Evolutionary conservation across 2,113 vertebrate genomes (phyloP).

Genomic region (Periophthalmus modestus): DNA sequence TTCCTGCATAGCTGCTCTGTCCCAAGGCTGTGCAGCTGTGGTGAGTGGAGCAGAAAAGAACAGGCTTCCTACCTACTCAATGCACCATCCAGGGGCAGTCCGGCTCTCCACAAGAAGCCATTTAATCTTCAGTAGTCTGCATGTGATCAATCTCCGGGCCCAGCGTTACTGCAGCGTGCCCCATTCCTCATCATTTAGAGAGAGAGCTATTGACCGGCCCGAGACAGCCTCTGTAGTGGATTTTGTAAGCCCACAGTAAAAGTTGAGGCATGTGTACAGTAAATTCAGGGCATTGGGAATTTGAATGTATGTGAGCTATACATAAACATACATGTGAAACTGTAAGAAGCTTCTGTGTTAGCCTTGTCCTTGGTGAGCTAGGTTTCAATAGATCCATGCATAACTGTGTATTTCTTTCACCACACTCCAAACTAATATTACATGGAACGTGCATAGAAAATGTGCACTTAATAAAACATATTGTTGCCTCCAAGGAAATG

Average conservation of each 20-base stretch:
- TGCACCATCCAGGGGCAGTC: conserved; percentile 50
- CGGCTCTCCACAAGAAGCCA: conserved; percentile 65
- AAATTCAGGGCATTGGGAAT: not conserved
- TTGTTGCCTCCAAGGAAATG: not conserved
- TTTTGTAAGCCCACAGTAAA: conserved; percentile 39
- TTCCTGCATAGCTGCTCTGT: conserved; percentile 13
- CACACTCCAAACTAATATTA: not conserved
- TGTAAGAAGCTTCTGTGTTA: not conserved
- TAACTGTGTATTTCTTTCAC: conserved; percentile 11
- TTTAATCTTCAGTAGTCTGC: conserved; percentile 73
- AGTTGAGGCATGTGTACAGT: conserved; percentile 32
- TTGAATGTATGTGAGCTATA: not conserved
- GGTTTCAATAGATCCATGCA: conserved; percentile 12
- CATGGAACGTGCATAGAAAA: not conserved
- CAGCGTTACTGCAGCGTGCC: conserved; percentile 66
- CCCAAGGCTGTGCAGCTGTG: conserved; percentile 33
- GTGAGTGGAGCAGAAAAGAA: conserved; percentile 23
- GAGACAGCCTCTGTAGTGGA: conserved; percentile 42
- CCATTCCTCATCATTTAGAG: conserved; percentile 76
- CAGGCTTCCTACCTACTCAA: conserved; percentile 36
- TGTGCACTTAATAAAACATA: not conserved
- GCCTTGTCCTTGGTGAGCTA: not conserved
- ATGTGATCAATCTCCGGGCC: conserved; percentile 71
- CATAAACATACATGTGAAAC: not conserved
- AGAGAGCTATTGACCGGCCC: conserved; percentile 68